Evolutionary conservation across 1,140 invertebrate species (phyloP).

Genomic region (Megalopta genalis): DNA sequence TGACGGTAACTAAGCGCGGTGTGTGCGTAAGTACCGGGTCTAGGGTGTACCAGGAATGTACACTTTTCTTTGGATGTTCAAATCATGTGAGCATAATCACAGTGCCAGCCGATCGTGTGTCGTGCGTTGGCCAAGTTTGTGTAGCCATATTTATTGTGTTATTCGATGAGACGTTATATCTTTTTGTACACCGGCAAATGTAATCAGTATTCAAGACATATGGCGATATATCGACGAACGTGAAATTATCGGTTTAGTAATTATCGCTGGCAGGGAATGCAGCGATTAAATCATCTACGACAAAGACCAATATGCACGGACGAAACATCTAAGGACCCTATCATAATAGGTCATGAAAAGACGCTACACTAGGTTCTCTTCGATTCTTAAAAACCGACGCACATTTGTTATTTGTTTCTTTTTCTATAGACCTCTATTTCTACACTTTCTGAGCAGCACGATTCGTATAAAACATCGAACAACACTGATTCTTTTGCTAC

Average conservation of each 20-base stretch:
- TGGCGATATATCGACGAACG: slow-evolving; percentile 40
- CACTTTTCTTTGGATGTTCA: slow-evolving; percentile 33
- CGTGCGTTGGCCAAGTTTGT: slow-evolving; percentile 57
- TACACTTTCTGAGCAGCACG: background rate
- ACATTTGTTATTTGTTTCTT: slow-evolving; percentile 15
- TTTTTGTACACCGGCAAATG: slow-evolving; percentile 39
- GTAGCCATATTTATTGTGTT: slow-evolving; percentile 74
- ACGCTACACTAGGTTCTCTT: slow-evolving; percentile 33
- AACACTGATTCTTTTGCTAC: background rate
- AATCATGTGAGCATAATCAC: slow-evolving; percentile 63
- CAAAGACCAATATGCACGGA: background rate
- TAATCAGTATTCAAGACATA: slow-evolving; percentile 27
- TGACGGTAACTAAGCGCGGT: slow-evolving; percentile 40
- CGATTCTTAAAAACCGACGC: slow-evolving; percentile 16
- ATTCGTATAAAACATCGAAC: background rate
- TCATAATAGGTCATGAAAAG: slow-evolving; percentile 40
- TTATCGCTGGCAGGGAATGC: slow-evolving; percentile 8
- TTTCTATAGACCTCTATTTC: slow-evolving; percentile 2
- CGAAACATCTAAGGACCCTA: slow-evolving; percentile 23
- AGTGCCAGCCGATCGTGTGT: slow-evolving; percentile 57
- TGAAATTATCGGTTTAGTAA: background rate
- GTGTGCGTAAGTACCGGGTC: slow-evolving; percentile 12
- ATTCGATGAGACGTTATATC: slow-evolving; percentile 55
- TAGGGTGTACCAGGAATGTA: slow-evolving; percentile 53
- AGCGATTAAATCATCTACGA: slow-evolving; percentile 15